phyloP scores from a whole-genome alignment of 2,113 vertebrate species.

The Neodon shergylaensis region DNA sequence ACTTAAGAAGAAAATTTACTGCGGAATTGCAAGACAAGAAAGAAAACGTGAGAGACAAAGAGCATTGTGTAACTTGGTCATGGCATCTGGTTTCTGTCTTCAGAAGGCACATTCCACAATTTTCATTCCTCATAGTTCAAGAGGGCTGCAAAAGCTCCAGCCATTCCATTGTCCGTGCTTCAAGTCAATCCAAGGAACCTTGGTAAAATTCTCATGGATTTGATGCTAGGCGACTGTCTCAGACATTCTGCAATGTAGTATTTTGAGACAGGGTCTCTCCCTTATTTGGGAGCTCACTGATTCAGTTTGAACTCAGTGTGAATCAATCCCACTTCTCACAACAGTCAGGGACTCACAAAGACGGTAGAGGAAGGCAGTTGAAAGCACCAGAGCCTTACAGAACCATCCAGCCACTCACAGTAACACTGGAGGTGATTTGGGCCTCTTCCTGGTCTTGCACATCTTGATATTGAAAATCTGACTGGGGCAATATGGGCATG shows the following conservation, averaged over 20 bases:
- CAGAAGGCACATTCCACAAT: background rate
- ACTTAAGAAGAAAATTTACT: background rate
- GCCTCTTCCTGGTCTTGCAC: background rate
- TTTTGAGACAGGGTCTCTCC: background rate
- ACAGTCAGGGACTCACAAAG: background rate
- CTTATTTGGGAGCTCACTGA: background rate
- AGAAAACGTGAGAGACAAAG: background rate
- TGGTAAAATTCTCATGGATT: background rate
- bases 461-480: background rate
- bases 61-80: background rate
- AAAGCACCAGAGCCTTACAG: background rate
- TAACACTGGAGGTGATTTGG: background rate
- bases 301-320: background rate
- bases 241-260: background rate
- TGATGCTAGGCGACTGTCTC: background rate
- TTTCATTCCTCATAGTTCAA: background rate
- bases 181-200: background rate
- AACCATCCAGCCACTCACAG: background rate
- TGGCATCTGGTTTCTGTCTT: background rate
- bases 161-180: background rate
- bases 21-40: background rate
- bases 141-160: background rate
- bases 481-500: background rate
- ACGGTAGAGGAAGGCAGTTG: background rate
- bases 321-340: constrained; percentile 9